Evolutionary conservation across 2,797 vertebrate species (phyloP), one percentile per base, ranked within the genome.

Genomic region (Gambelia wislizenii): DNA sequence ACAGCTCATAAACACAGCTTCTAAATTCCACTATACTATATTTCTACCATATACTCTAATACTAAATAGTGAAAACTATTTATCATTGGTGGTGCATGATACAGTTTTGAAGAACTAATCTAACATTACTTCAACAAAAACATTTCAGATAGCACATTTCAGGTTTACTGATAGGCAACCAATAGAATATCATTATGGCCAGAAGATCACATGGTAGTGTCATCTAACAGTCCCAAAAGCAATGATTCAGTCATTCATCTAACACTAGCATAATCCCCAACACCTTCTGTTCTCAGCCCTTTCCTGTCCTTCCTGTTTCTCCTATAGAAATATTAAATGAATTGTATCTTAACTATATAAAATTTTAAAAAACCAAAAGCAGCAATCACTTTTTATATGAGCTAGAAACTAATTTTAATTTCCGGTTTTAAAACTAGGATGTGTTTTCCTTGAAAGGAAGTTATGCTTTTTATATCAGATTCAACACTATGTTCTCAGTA

Each of bases 351-450:
- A 91, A 91, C 83, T 61, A 88, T 39, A 61, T 85, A 44, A 56
- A 47, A 81, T 27, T 89, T 91, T 94, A 95, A 97, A 95, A 96
- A 98, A 97, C 97, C 90, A 44, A 80, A 84, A 92, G 91, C 89
- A 94, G 67, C 30, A 94, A 84, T 84, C 33, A 89, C 92, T 84
- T 93, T 96, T 94, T 89, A 89, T 82, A 95, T 95, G 96, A 96
- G 91, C 92, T 96, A 92, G 94, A 89, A 85, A 88, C 92, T 87
- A 67, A 33, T 44, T 90, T 89, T 87, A 36, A 87, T 86, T 91
- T 74, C 2, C 72, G 85, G 81, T 89, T 96, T 91, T 83, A 83
- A 87, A 76, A 83, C 30, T 92, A 89, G 59, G 56, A 39, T 52
- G 92, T 91, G 42, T 89, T 93, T 92, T 89, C 59, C 52, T 39